Percentiles rank a stretch among this genome's conserved stretches.
Evolutionary conservation across 2,113 vertebrate species (phyloP).

Genomic region (Procavia capensis): DNA sequence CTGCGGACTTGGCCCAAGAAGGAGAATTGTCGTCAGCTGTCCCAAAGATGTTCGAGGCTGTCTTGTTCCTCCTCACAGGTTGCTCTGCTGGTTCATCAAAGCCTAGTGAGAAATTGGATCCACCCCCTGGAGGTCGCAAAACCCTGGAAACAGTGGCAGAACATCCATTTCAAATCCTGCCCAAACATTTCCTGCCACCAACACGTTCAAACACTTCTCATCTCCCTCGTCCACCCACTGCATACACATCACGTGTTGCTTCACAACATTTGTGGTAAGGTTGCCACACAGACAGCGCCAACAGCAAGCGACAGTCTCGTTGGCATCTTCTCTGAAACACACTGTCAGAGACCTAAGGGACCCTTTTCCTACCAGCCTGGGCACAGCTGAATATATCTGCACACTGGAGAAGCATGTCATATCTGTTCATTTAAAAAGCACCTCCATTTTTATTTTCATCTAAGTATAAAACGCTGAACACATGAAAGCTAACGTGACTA

Average conservation of each 20-base stretch:
- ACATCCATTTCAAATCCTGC: neutral
- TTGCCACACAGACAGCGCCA: no score
- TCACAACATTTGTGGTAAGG: neutral
- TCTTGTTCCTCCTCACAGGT: constrained; percentile 93
- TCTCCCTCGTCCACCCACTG: neutral
- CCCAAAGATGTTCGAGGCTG: constrained; percentile 97
- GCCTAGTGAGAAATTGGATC: constrained; percentile 95
- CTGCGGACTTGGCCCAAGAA: constrained; percentile 86
- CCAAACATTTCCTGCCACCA: neutral
- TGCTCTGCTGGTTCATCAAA: constrained; percentile 92
- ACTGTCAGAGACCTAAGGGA: neutral
- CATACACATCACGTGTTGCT: no score
- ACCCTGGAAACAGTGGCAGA: constrained; percentile 87
- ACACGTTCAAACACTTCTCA: neutral
- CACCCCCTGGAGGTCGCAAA: constrained; percentile 96
- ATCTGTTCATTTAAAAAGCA: neutral
- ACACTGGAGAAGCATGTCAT: neutral
- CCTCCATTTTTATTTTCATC: constrained; percentile 4
- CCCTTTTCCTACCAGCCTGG: neutral
- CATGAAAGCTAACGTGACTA: neutral
- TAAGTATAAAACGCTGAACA: neutral
- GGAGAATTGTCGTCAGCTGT: constrained; percentile 93
- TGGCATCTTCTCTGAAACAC: neutral
- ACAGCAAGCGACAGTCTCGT: neutral
- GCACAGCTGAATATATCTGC: neutral